Evolutionary conservation across 1,140 invertebrate species (phyloP).

Genomic region (Eupristina koningsbergeri): DNA sequence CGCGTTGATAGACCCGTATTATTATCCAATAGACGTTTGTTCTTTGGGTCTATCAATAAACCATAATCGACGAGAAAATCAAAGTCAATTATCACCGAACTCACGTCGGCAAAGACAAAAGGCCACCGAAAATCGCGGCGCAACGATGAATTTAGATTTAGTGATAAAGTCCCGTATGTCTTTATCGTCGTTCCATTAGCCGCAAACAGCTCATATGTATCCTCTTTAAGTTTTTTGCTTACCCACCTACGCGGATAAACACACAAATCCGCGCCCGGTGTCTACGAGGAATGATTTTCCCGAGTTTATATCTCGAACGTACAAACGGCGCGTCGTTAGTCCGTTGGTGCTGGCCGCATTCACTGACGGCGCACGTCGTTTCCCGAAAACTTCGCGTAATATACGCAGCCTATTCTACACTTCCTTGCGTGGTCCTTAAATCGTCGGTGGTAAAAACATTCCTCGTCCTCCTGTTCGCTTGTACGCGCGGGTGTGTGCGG

Average conservation of each 20-base stretch:
- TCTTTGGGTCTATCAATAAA: conserved; percentile 59
- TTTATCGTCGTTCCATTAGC: conserved; percentile 54
- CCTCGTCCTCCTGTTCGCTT: not conserved
- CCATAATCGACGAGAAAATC: conserved; percentile 59
- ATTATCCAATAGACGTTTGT: conserved; percentile 56
- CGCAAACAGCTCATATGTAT: conserved; percentile 45
- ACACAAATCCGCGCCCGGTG: conserved; percentile 49
- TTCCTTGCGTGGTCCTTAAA: conserved; percentile 11
- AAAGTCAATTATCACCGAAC: conserved; percentile 43
- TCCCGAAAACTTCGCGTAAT: not conserved
- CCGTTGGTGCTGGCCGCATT: conserved; percentile 42
- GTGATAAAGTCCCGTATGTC: conserved; percentile 51
- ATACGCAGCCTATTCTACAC: not conserved
- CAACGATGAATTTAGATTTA: conserved; percentile 52
- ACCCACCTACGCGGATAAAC: conserved; percentile 27
- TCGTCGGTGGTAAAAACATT: conserved; percentile 29
- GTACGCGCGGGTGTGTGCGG: not conserved
- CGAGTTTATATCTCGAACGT: conserved; percentile 45
- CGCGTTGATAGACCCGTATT: conserved; percentile 38
- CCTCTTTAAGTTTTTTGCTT: not conserved
- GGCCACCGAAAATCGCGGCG: conserved; percentile 54
- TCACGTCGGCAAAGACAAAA: conserved; percentile 46
- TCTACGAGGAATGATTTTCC: conserved; percentile 43
- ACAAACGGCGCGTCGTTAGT: conserved; percentile 50
- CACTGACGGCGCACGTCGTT: conserved; percentile 29